Evolutionary conservation across 2,113 vertebrate genomes (phyloP).

Genomic region (Candoia aspera): DNA sequence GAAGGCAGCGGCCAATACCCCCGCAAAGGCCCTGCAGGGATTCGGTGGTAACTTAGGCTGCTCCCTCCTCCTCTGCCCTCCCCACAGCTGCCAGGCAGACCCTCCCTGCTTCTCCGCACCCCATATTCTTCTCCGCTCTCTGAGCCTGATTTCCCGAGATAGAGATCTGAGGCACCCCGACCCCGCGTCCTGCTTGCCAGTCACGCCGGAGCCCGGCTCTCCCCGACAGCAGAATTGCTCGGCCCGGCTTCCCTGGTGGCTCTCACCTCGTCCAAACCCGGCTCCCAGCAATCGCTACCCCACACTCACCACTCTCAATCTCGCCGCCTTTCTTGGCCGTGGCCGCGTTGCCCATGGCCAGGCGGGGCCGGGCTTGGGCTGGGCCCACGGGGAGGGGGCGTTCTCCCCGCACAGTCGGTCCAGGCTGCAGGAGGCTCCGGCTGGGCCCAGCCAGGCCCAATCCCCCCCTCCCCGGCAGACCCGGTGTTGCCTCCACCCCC

Average conservation of each 20-base stretch:
- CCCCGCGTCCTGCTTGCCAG: not conserved
- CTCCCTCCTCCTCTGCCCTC: not conserved
- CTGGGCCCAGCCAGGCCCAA: conserved; percentile 55
- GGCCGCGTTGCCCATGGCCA: conserved; percentile 91
- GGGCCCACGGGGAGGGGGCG: conserved; percentile 42
- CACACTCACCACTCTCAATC: conserved; percentile 86
- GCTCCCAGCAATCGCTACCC: not conserved
- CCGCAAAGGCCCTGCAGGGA: not conserved
- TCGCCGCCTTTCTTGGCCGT: conserved; percentile 90
- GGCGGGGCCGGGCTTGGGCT: conserved; percentile 63
- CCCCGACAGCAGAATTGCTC: not conserved
- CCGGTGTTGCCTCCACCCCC: conserved; percentile 36
- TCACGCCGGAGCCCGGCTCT: not conserved
- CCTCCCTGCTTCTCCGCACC: not conserved
- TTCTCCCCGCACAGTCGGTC: conserved; percentile 17
- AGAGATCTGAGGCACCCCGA: no score
- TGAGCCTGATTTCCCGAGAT: not conserved
- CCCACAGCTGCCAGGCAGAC: not conserved
- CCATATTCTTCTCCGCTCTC: not conserved
- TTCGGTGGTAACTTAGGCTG: not conserved
- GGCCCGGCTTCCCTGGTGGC: not conserved
- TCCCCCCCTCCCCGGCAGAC: conserved; percentile 55
- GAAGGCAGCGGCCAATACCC: not conserved
- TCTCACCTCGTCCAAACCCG: not conserved
- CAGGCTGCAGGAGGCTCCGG: conserved; percentile 61